Base-by-base conservation (phyloP, 2,113 vertebrate species). In the Nothoprocta perdicaria region DNA sequence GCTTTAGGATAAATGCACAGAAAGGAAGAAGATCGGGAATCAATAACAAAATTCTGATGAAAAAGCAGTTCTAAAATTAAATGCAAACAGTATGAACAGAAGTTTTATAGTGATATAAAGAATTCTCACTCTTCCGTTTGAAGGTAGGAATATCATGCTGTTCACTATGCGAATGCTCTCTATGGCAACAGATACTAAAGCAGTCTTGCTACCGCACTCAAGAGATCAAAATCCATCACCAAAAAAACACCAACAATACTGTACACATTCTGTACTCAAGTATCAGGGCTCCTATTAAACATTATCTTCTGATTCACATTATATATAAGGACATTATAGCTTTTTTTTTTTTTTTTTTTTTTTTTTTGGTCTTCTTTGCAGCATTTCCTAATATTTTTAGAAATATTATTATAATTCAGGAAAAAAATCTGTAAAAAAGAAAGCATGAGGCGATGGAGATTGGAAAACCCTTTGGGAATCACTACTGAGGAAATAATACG, bases 181-280 rank as follows among this genome's bases (percentile, higher is more conserved):
- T 95, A 79, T 89, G 69, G 79, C 57, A 94, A 92, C 88, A 85
- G 24, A 62, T 81, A 63, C 16, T 77, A 93, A 83, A 88, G 74
- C 45, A 86, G 73, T 79, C 68, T 61, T 94, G 38, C 52, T 86
- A 11, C 57, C 57, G 29, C 58, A 29, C 62, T 77, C 38, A 66
- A 29, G 43, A 68, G 38, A 84, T 22, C 16, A 43, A 68, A 76
- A 84, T 88, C 50, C 48, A 69, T 38, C 31, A 52, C 53, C 43
- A 74, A 73, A 91, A 50, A 72, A 90, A 46, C 15, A 82, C 16
- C 48, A 86, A 33, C 66, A 72, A 38, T 61, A 55, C 1, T 0
- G 41, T 76, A 45, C 33, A 87, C 29, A 23, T 88, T 68, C 66
- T 92, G 17, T n/a, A 82, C 6, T 72, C 40, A 40, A 60, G 69